Evolutionary conservation across 1,140 invertebrate genomes (phyloP).

Genomic region (Bactericera cockerelli): DNA sequence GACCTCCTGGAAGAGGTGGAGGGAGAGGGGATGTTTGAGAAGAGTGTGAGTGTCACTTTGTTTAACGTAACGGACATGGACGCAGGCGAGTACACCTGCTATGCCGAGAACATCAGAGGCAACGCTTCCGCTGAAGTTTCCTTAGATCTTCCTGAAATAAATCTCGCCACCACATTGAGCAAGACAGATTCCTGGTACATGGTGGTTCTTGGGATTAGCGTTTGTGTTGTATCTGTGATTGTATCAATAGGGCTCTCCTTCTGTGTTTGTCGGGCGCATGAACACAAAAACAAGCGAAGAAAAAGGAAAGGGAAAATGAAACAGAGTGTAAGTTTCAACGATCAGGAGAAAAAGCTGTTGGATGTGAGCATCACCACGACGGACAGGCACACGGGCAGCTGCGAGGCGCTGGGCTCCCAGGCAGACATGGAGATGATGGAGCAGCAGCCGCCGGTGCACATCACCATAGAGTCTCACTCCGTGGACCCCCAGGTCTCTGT

Average conservation of each 20-base stretch:
- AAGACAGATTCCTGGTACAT: constrained; percentile 41
- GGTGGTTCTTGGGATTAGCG: constrained; percentile 38
- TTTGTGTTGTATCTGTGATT: constrained; percentile 33
- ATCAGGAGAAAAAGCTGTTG: constrained; percentile 67
- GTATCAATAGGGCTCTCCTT: constrained; percentile 35
- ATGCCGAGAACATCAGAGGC: constrained; percentile 57
- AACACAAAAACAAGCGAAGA: constrained; percentile 4
- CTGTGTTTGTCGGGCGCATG: constrained; percentile 37
- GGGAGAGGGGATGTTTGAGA: constrained; percentile 25
- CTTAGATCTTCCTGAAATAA: constrained; percentile 50
- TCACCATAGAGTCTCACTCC: constrained; percentile 55
- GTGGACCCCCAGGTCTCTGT: constrained; percentile 28
- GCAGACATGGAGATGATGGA: constrained; percentile 31
- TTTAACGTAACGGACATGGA: constrained; percentile 57
- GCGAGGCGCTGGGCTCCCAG: constrained; percentile 33
- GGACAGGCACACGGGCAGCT: constrained; percentile 37
- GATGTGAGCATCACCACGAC: constrained; percentile 60
- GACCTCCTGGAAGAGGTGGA: constrained; percentile 27
- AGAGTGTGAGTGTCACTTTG: neutral
- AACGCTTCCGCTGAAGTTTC: constrained; percentile 47
- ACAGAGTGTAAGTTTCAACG: constrained; percentile 59
- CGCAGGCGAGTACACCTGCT: constrained; percentile 64
- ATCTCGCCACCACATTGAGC: constrained; percentile 42
- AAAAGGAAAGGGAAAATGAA: constrained; percentile 46
- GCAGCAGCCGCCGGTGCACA: constrained; percentile 45